phyloP scores from a whole-genome alignment of 2,888 invertebrate genomes.

The Nomada flava region DNA sequence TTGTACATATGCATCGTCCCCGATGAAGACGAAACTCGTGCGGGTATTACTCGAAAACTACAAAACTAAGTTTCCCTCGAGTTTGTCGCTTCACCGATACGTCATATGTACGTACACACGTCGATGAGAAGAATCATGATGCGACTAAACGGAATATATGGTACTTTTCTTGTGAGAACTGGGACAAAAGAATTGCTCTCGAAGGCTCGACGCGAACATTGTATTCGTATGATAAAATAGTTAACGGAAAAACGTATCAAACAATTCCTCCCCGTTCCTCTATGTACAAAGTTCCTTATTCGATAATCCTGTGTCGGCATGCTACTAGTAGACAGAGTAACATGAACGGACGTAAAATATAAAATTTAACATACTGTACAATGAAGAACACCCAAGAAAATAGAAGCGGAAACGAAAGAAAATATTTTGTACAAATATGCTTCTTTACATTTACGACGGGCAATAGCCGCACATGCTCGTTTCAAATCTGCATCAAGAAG shows the following conservation, averaged over 20 bases:
- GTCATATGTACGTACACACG: neutral
- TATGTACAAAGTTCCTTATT: conserved; percentile 53
- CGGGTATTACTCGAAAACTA: conserved; percentile 23
- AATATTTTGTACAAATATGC: conserved; percentile 61
- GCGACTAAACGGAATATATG: neutral
- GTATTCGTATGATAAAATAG: conserved; percentile 8
- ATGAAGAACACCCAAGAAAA: conserved; percentile 20
- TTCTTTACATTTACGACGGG: conserved; percentile 62
- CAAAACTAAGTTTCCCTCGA: conserved; percentile 25
- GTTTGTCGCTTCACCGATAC: conserved; percentile 11
- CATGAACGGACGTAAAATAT: conserved; percentile 26
- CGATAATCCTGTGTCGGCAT: conserved; percentile 32
- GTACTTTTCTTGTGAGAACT: conserved; percentile 5
- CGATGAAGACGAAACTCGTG: conserved; percentile 28
- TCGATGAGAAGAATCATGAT: neutral
- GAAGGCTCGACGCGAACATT: conserved; percentile 12
- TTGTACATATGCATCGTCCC: neutral
- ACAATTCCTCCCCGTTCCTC: conserved; percentile 36
- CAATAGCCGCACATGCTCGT: conserved; percentile 59
- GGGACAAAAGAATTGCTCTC: conserved; percentile 13
- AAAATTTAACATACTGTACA: conserved; percentile 61
- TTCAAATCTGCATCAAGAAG: conserved; percentile 58
- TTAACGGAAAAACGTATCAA: conserved; percentile 46
- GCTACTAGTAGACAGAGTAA: conserved; percentile 38
- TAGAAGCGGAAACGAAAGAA: conserved; percentile 21